Evolutionary conservation across 2,888 invertebrate genomes (phyloP).

Genomic region (Platycheirus rosarum): DNA sequence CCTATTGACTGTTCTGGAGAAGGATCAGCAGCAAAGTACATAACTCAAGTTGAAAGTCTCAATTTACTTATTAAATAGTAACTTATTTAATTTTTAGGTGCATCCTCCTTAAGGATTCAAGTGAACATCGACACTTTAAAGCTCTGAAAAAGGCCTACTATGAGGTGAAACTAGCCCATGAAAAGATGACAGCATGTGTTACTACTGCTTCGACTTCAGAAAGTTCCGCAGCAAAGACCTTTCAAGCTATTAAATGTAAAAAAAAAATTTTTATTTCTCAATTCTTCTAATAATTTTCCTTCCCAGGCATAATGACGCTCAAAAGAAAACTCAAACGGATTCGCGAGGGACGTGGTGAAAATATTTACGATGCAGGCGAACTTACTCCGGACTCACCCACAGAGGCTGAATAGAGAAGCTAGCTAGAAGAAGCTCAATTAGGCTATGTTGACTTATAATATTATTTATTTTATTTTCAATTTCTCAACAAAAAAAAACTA

Average conservation of each 20-base stretch:
- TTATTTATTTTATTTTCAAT: slow-evolving; percentile 28
- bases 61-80: background rate
- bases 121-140: slow-evolving; percentile 81
- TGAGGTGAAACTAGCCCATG: slow-evolving; percentile 81
- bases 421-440: slow-evolving; percentile 28
- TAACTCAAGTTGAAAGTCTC: background rate
- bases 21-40: slow-evolving; percentile 81
- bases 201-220: slow-evolving; percentile 75
- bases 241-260: slow-evolving; percentile 82
- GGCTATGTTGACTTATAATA: slow-evolving; percentile 55
- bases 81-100: slow-evolving; percentile 77
- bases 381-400: slow-evolving; percentile 67
- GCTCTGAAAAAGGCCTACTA: slow-evolving; percentile 80
- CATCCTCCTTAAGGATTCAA: slow-evolving; percentile 81
- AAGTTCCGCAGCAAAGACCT: slow-evolving; percentile 80
- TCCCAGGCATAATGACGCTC: slow-evolving; percentile 81
- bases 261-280: too few relatives aligned
- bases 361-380: slow-evolving; percentile 79
- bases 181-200: slow-evolving; percentile 77
- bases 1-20: slow-evolving; percentile 81
- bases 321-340: slow-evolving; percentile 82
- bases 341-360: slow-evolving; percentile 81
- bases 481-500: slow-evolving; percentile 15
- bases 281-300: slow-evolving; percentile 21
- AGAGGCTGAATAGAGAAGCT: slow-evolving; percentile 23